phyloP scores from a whole-genome alignment of 1,140 invertebrate species.

The Physella acuta region DNA sequence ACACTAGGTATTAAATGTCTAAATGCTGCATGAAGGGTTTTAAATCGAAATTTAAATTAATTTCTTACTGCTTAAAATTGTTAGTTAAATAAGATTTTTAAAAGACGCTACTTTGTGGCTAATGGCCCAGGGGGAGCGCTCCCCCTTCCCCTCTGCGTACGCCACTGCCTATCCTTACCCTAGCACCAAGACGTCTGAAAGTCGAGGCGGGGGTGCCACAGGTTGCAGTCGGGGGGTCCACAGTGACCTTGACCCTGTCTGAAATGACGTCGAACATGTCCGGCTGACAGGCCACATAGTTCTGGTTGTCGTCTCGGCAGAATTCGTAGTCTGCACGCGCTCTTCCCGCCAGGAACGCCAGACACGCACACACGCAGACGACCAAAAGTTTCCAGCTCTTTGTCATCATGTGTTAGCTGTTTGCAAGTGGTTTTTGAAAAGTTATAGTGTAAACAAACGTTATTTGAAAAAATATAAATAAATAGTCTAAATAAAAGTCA shows the following conservation, averaged over 20 bases:
- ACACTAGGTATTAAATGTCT: neutral
- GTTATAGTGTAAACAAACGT: too few relatives aligned
- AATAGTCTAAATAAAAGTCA: too few relatives aligned
- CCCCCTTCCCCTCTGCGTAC: too few relatives aligned
- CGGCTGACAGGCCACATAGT: conserved; percentile 6
- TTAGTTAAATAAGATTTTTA: neutral
- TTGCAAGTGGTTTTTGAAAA: too few relatives aligned
- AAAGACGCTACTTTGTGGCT: neutral
- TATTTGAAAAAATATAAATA: too few relatives aligned
- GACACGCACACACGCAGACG: too few relatives aligned
- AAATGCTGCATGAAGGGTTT: neutral
- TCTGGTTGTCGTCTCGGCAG: neutral
- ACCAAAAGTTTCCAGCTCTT: too few relatives aligned
- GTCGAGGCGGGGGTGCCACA: conserved; percentile 12
- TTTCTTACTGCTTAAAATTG: neutral
- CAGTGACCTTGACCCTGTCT: neutral
- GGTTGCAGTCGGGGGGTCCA: neutral
- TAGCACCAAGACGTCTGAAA: conserved; percentile 4
- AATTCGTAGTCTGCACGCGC: neutral
- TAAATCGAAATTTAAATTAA: neutral
- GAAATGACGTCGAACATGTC: neutral
- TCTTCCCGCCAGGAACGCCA: too few relatives aligned
- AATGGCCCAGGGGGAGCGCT: too few relatives aligned
- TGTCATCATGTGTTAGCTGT: too few relatives aligned
- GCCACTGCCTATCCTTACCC: neutral